Conservation (phyloP, 2,888 invertebrate genomes). For the Rotaria magnacalcarata region DNA sequence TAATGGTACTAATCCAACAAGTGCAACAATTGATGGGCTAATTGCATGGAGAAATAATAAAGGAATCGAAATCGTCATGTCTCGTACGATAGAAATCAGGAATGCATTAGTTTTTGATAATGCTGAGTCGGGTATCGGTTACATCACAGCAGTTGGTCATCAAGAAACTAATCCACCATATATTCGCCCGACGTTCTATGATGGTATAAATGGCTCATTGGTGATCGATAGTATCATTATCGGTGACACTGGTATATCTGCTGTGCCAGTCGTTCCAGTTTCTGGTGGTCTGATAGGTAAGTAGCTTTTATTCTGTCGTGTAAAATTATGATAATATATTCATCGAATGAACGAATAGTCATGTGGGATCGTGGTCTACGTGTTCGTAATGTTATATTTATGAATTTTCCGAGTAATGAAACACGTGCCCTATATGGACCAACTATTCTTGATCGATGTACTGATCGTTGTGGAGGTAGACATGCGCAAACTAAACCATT, state of each 20-base stretch:
- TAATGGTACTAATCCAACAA: not conserved
- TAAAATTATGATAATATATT: too few species aligned
- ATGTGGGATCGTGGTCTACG: constrained; percentile 51
- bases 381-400: constrained; percentile 49
- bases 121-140: constrained; percentile 20
- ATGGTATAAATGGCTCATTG: not conserved
- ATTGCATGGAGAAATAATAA: constrained; percentile 55
- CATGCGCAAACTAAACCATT: too few species aligned
- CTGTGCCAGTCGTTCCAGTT: not conserved
- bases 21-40: constrained; percentile 47
- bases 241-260: not conserved
- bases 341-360: constrained; percentile 40
- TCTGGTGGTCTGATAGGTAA: not conserved
- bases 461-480: too few species aligned
- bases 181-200: constrained; percentile 37
- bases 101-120: constrained; percentile 50
- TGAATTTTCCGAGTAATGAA: constrained; percentile 49
- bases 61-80: constrained; percentile 54
- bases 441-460: too few species aligned
- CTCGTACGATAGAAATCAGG: constrained; percentile 52
- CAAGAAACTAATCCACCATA: not conserved
- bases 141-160: constrained; percentile 12
- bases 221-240: constrained; percentile 34
- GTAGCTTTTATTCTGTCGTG: not conserved
- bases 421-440: too few species aligned